A percentile compares a stretch with the other conserved stretches of the same genome.
These are phyloP conservation scores for Phocides pigmalion DNA, from an alignment of 1,140 invertebrate genomes.

Conservation along the genomic window DNA sequence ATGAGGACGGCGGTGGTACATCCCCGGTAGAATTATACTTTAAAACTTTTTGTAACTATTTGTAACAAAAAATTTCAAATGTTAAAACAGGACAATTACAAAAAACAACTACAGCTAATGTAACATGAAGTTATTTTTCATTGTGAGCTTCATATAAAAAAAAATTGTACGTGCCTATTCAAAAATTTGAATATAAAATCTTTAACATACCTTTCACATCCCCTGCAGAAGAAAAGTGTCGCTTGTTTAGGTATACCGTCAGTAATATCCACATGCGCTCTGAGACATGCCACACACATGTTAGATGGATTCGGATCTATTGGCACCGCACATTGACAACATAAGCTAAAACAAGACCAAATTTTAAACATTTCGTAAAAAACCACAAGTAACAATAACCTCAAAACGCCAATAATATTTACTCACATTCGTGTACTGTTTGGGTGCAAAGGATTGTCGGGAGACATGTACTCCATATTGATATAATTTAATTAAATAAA, in stretches of 20 bases:
- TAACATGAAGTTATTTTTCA: too few relatives aligned
- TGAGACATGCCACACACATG: conserved; percentile 97
- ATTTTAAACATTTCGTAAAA: too few relatives aligned
- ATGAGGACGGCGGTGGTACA: too few relatives aligned
- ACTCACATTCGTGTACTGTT: conserved; percentile 67
- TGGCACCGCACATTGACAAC: conserved; percentile 91
- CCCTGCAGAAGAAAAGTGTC: conserved; percentile 94
- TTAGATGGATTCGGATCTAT: conserved; percentile 98
- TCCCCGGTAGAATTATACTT: too few relatives aligned
- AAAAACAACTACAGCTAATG: too few relatives aligned
- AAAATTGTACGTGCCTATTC: too few relatives aligned
- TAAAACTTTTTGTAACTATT: too few relatives aligned
- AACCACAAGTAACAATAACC: too few relatives aligned
- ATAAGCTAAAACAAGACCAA: conserved; percentile 84
- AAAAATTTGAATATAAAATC: too few relatives aligned
- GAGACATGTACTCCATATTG: conserved; percentile 69
- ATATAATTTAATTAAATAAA: not conserved
- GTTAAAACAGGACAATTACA: too few relatives aligned
- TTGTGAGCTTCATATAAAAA: too few relatives aligned
- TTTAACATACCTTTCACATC: conserved; percentile 91
- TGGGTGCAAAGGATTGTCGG: conserved; percentile 50
- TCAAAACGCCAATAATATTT: conserved; percentile 22
- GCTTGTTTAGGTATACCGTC: conserved; percentile 98
- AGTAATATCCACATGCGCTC: conserved; percentile 96
- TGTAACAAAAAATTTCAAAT: too few relatives aligned